Percentiles rank a stretch among this genome's conserved stretches.
These are phyloP conservation scores for Gorsachius goisagi DNA, from an alignment of 2,113 vertebrate species.

Conservation along the genomic window DNA sequence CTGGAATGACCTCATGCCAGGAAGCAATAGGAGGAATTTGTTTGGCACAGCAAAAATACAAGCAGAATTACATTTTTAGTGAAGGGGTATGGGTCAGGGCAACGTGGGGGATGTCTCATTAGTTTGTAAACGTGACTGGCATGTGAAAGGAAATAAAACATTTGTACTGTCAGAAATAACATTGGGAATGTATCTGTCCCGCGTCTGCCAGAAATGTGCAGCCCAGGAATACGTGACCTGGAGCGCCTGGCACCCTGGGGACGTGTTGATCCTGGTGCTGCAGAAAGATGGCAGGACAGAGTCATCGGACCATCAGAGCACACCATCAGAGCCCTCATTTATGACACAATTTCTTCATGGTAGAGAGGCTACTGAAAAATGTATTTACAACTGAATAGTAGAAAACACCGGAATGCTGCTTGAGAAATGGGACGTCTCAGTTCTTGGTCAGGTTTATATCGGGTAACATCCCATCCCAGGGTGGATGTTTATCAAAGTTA, in stretches of 20 bases:
- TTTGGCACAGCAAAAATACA: background rate
- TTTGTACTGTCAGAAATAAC: background rate
- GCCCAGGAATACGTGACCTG: background rate
- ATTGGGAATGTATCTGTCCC: background rate
- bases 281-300: background rate
- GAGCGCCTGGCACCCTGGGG: background rate
- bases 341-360: background rate
- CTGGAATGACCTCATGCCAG: slow-evolving; percentile 4
- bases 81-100: background rate
- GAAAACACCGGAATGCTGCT: background rate
- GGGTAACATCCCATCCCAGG: rapidly evolving
- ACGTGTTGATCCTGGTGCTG: background rate
- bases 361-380: background rate
- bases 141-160: background rate
- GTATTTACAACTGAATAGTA: background rate
- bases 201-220: background rate
- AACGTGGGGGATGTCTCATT: background rate
- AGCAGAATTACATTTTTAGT: background rate
- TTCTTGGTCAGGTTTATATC: background rate
- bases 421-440: background rate
- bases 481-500: background rate
- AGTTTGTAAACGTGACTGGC: background rate
- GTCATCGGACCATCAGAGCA: background rate
- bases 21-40: background rate
- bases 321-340: background rate